Evolutionary conservation across 2,888 invertebrate genomes (phyloP).

Genomic region (Leptinotarsa juncta): DNA sequence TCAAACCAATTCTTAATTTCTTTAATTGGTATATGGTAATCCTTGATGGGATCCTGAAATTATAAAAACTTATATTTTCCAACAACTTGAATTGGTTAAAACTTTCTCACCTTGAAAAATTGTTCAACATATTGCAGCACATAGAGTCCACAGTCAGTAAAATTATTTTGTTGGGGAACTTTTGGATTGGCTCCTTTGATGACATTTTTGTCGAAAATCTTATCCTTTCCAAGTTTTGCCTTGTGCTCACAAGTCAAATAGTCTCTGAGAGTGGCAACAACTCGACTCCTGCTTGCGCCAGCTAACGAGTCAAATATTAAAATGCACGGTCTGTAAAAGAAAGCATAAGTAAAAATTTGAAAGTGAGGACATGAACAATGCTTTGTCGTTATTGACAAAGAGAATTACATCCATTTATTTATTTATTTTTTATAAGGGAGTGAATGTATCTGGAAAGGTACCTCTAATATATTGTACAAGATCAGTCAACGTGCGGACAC

Average conservation of each 20-base stretch:
- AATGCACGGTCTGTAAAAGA: conserved; percentile 84
- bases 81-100: neutral
- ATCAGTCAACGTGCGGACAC: too few species aligned
- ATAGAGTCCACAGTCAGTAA: conserved; percentile 96
- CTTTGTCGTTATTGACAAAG: too few species aligned
- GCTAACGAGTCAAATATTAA: conserved; percentile 95
- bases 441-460: too few species aligned
- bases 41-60: conserved; percentile 80
- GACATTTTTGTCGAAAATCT: conserved; percentile 82
- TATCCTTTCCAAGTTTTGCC: conserved; percentile 74
- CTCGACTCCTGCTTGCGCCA: conserved; percentile 82
- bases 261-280: conserved; percentile 90
- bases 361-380: too few species aligned
- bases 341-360: too few species aligned
- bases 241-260: conserved; percentile 90
- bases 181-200: conserved; percentile 89
- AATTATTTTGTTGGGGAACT: conserved; percentile 98
- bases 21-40: conserved; percentile 86
- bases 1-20: conserved; percentile 89
- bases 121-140: conserved; percentile 96
- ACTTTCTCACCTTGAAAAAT: conserved; percentile 81
- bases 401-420: too few species aligned
- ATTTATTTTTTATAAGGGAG: neutral
- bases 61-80: conserved; percentile 12
- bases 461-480: too few species aligned